phyloP scores from a whole-genome alignment of 2,888 invertebrate species.

The Pollenia angustigena region DNA sequence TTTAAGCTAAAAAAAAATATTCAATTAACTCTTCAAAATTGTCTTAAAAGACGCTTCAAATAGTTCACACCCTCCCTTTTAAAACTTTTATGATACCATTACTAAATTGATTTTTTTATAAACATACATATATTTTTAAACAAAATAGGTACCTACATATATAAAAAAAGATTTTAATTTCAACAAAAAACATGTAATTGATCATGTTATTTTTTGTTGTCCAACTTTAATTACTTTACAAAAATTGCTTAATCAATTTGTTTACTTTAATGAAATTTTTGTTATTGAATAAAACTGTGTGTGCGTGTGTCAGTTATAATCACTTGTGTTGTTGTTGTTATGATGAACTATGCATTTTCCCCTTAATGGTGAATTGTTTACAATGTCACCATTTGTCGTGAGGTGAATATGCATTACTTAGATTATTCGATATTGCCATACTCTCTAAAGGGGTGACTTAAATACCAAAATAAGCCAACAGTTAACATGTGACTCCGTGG shows the following conservation, averaged over 20 bases:
- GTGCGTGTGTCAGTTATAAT: no score
- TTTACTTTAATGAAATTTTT: background rate
- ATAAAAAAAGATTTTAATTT: background rate
- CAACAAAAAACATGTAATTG: constrained; percentile 21
- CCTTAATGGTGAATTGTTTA: background rate
- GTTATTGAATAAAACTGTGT: background rate
- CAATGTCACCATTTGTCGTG: background rate
- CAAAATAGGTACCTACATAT: no score
- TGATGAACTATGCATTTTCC: background rate
- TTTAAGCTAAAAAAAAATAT: no score
- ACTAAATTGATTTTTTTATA: background rate
- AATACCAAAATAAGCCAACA: background rate
- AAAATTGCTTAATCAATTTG: constrained; percentile 25
- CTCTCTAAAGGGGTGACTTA: background rate
- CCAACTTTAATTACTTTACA: background rate
- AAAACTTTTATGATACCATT: background rate
- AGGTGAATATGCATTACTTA: background rate
- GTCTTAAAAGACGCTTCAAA: background rate
- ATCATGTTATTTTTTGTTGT: constrained; percentile 35
- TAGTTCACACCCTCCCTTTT: background rate
- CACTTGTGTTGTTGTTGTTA: no score
- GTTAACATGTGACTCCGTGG: constrained; percentile 78
- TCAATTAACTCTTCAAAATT: background rate
- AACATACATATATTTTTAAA: background rate
- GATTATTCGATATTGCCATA: no score